phyloP scores from a whole-genome alignment of 2,797 vertebrate species.

The Sarcophilus harrisii region DNA sequence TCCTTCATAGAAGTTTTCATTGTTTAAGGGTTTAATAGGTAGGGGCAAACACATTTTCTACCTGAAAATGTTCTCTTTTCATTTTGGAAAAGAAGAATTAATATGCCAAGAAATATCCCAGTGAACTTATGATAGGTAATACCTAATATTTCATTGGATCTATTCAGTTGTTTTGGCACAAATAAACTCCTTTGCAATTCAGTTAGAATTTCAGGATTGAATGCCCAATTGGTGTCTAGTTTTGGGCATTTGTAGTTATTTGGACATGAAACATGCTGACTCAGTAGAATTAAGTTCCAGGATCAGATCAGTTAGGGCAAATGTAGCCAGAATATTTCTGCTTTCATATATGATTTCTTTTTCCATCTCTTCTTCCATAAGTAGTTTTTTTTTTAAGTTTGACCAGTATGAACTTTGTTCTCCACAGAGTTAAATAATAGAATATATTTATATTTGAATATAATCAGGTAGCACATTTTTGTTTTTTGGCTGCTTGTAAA shows the following conservation, averaged over 20 bases:
- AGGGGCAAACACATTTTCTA: background rate
- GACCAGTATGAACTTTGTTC: background rate
- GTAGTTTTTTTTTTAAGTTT: background rate
- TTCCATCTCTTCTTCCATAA: background rate
- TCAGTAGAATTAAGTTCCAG: background rate
- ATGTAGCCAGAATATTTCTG: background rate
- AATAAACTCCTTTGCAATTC: background rate
- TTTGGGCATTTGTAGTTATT: conserved; percentile 17
- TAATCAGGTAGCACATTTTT: background rate
- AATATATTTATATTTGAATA: background rate
- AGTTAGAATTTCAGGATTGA: background rate
- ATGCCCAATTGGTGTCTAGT: background rate
- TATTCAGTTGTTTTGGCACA: background rate
- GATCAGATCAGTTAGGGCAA: background rate
- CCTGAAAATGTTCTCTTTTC: background rate
- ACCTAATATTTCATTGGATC: background rate
- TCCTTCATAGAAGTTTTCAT: background rate
- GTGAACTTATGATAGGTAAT: background rate
- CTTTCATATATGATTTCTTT: background rate
- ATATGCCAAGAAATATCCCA: background rate
- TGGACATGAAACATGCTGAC: conserved; percentile 14
- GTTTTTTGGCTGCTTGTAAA: background rate
- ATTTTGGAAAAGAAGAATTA: background rate
- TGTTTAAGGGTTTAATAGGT: background rate
- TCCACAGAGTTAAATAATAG: background rate